Evolutionary conservation across 2,797 vertebrate genomes (phyloP), one percentile per base, ranked within the genome.

Genomic region (Anguilla megastoma): DNA sequence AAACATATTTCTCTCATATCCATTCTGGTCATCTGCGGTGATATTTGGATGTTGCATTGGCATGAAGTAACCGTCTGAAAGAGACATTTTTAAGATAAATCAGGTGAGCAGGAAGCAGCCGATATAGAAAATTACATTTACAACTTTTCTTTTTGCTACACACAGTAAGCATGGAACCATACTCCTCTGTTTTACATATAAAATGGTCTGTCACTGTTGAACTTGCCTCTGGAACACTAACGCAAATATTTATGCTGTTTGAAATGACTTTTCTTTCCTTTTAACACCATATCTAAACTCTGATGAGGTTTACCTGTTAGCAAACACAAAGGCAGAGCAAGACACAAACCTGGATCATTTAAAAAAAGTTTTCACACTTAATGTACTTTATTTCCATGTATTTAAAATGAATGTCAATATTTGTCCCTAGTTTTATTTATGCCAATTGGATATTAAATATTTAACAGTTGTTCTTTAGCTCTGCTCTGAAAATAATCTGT

Each of bases 191-290:
- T 58, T 71, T 74, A 54, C 27, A 56, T 54, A 50, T 52, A n/a
- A 83, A 83, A 83, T 83, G 21, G 80, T 56, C 48, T 54, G 52
- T 84, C 82, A 84, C n/a, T 54, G 7, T n/a, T 48, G 80, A 50
- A 45, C 30, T 41, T 36, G 4, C 21, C 8, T 48, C 36, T 45
- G 27, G 41, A 36, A 85, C 10, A 30, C 16, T 45, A n/a, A 8
- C 45, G 12, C 50, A 85, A 85, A 85, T 45, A 85, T 66, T 85
- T 30, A 85, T 27, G 12, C 8, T 16, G 52, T 85, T 33, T 60
- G 52, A 85, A 60, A 58, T 63, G 5, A 58, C 27, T 85, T 85
- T 85, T 85, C 33, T 45, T 41, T 54, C 48, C 24, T 18, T 56
- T 52, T 52, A 50, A 54, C 82, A 84, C n/a, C 3, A 14, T 56